A percentile compares a stretch with the other conserved stretches of the same genome.
Conservation (phyloP, 2,888 invertebrate genomes). For the Athalia circularis region DNA sequence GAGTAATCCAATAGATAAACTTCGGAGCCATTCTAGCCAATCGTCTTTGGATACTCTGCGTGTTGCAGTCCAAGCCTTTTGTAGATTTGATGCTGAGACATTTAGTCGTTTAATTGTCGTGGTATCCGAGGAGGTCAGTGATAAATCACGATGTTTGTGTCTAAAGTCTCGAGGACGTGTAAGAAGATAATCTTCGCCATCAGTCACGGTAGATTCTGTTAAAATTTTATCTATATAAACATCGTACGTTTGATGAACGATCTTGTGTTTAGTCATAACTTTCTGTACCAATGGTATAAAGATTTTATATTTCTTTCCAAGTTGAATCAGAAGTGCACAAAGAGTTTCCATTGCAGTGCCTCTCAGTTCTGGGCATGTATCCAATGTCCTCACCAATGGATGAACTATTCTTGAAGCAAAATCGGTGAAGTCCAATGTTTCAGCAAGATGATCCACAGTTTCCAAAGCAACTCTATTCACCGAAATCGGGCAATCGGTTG, state of each 20-base stretch:
- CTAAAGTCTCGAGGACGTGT: slow-evolving; percentile 80
- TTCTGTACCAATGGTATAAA: slow-evolving; percentile 95
- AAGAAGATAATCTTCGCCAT: slow-evolving; percentile 84
- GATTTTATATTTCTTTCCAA: slow-evolving; percentile 93
- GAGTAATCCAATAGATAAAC: slow-evolving; percentile 93
- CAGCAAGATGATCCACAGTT: slow-evolving; percentile 93
- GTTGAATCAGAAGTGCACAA: slow-evolving; percentile 89
- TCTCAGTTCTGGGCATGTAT: slow-evolving; percentile 86
- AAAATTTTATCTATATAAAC: slow-evolving; percentile 84
- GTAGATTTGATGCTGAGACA: slow-evolving; percentile 89
- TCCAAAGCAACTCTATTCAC: slow-evolving; percentile 87
- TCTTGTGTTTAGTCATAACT: slow-evolving; percentile 86
- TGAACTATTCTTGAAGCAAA: slow-evolving; percentile 95
- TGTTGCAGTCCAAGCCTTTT: slow-evolving; percentile 94
- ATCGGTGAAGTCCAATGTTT: slow-evolving; percentile 93
- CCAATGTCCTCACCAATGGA: slow-evolving; percentile 91
- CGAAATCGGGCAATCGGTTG: slow-evolving; percentile 87
- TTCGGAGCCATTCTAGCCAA: slow-evolving; percentile 97
- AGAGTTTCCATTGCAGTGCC: slow-evolving; percentile 92
- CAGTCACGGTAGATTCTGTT: slow-evolving; percentile 84
- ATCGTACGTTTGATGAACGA: slow-evolving; percentile 86
- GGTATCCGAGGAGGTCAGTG: slow-evolving; percentile 80
- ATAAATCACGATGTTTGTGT: slow-evolving; percentile 82
- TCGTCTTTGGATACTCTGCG: slow-evolving; percentile 97
- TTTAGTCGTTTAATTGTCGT: slow-evolving; percentile 87